Evolutionary conservation across 2,888 invertebrate genomes (phyloP).

Genomic region (Cryptus armator): DNA sequence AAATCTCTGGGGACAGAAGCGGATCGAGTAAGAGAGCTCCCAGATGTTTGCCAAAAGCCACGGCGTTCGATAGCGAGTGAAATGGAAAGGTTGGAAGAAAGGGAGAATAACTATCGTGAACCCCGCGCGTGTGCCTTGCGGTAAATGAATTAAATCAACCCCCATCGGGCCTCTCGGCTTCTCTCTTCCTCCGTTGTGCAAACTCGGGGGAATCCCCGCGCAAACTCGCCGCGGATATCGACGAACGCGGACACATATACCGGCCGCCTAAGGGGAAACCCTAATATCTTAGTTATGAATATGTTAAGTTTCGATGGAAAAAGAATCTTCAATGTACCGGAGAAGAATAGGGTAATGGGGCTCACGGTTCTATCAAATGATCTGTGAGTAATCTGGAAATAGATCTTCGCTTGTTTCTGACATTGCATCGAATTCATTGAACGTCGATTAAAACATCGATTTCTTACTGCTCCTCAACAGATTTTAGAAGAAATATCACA

Average conservation of each 20-base stretch:
- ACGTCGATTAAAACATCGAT: too few relatives aligned
- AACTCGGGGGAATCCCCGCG: conserved; percentile 57
- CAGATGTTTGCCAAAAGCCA: conserved; percentile 78
- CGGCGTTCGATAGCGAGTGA: conserved; percentile 57
- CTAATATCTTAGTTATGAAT: too few relatives aligned
- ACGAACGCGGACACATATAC: too few relatives aligned
- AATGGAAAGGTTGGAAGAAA: conserved; percentile 29
- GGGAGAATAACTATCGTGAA: conserved; percentile 36
- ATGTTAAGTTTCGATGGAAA: too few relatives aligned
- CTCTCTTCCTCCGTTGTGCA: conserved; percentile 59
- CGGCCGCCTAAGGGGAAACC: too few relatives aligned
- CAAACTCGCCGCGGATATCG: conserved; percentile 6
- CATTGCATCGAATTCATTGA: too few relatives aligned
- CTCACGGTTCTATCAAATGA: too few relatives aligned
- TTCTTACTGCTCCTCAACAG: too few relatives aligned
- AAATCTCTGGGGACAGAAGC: not conserved
- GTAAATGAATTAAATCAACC: conserved; percentile 78
- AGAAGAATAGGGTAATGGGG: too few relatives aligned
- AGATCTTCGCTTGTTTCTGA: too few relatives aligned
- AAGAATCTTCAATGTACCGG: not conserved
- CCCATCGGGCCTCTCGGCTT: conserved; percentile 64
- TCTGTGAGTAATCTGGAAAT: too few relatives aligned
- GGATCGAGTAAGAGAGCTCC: conserved; percentile 67
- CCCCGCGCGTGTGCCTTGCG: conserved; percentile 67
- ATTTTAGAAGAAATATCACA: too few relatives aligned